Percentiles rank a stretch among this genome's conserved stretches.
Conservation (phyloP, 2,797 vertebrate species). For the Pampus argenteus region DNA sequence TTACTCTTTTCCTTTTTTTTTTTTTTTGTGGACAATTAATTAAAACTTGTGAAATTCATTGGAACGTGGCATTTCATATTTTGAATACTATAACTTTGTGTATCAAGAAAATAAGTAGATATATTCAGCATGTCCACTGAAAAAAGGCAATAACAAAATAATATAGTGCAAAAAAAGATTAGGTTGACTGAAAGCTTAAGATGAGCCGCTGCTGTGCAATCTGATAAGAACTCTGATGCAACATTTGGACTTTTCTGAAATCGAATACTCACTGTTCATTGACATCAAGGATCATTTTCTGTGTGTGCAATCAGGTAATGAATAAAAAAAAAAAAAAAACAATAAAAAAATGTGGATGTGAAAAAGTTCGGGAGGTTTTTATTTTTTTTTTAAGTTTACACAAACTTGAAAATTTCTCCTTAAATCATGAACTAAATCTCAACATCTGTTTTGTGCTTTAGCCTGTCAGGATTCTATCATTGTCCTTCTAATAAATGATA, state of each 20-base stretch:
- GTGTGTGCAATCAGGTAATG: constrained; percentile 78
- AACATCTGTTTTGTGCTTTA: constrained; percentile 2
- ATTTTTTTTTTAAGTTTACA: constrained; percentile 27
- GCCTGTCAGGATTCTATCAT: background rate
- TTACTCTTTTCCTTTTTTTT: constrained; percentile 53
- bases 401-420: background rate
- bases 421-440: background rate
- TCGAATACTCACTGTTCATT: constrained; percentile 70
- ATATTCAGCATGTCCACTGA: constrained; percentile 73
- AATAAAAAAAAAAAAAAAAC: constrained; percentile 58
- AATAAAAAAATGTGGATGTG: constrained; percentile 77
- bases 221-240: constrained; percentile 53
- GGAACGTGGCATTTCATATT: constrained; percentile 82
- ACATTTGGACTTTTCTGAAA: constrained; percentile 66
- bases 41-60: constrained; percentile 79
- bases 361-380: constrained; percentile 52
- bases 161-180: constrained; percentile 50
- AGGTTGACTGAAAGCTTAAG: constrained; percentile 55
- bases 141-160: constrained; percentile 75
- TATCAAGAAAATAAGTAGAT: constrained; percentile 50
- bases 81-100: constrained; percentile 72
- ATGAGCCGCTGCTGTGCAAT: constrained; percentile 47
- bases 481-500: background rate
- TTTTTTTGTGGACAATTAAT: constrained; percentile 71
- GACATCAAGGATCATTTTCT: constrained; percentile 72